Conservation (phyloP, 2,113 vertebrate species). For the Phaethornis superciliosus region DNA sequence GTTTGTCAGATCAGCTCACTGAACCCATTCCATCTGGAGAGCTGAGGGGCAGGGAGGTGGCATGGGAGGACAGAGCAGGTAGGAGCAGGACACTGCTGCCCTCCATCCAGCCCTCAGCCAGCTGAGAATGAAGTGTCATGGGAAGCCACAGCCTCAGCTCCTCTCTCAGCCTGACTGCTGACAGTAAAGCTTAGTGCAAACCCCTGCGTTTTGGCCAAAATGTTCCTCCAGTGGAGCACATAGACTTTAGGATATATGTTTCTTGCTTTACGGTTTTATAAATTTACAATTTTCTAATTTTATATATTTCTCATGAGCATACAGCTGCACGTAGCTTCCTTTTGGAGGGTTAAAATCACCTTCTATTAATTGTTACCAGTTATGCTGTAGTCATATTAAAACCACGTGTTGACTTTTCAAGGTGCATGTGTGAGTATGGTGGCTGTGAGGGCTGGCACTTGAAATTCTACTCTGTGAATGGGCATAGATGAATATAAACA, state of each 20-base stretch:
- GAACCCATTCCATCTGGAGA: background rate
- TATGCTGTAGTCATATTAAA: background rate
- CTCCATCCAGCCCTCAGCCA: background rate
- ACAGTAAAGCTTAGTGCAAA: background rate
- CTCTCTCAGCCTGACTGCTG: background rate
- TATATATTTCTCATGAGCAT: background rate
- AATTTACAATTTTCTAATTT: background rate
- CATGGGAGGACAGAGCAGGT: background rate
- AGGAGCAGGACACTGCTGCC: background rate
- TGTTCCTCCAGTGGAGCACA: accelerated
- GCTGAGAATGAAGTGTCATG: background rate
- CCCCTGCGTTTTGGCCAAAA: background rate
- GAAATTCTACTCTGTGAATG: background rate
- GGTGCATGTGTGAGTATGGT: background rate
- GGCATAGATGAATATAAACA: background rate
- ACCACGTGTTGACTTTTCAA: background rate
- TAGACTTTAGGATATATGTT: background rate
- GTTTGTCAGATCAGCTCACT: background rate
- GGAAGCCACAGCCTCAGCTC: background rate
- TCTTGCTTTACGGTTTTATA: background rate
- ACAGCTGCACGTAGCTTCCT: background rate
- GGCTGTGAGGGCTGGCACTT: background rate
- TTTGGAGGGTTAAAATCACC: background rate
- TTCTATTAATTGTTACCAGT: background rate
- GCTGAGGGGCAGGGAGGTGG: background rate